Evolutionary conservation across 2,797 vertebrate genomes (phyloP).

Genomic region (Octomys mimax): DNA sequence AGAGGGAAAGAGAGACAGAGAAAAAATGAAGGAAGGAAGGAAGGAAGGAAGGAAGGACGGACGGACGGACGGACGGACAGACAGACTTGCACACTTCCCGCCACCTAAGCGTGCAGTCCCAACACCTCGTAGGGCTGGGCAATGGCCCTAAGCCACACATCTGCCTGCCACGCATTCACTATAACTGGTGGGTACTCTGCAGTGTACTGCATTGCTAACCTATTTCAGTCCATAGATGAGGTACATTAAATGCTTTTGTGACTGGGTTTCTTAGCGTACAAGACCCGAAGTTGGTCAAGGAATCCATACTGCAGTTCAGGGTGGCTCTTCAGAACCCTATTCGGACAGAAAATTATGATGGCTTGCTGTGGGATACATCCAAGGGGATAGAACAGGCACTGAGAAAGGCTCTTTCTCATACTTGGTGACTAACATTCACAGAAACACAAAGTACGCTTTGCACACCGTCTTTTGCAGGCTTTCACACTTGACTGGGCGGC

Average conservation of each 20-base stretch:
- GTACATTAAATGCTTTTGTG: neutral
- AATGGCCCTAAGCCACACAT: neutral
- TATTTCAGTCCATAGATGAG: neutral
- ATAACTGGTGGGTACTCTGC: neutral
- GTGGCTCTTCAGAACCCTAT: neutral
- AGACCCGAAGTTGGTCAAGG: neutral
- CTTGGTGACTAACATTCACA: neutral
- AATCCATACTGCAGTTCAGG: neutral
- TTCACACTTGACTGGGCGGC: neutral
- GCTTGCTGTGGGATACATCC: accelerated
- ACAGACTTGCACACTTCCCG: neutral
- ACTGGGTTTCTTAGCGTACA: neutral
- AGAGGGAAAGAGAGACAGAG: neutral
- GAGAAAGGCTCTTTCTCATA: neutral
- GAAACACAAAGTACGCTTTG: neutral
- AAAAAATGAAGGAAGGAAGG: too few species aligned
- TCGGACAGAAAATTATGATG: neutral
- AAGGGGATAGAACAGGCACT: neutral
- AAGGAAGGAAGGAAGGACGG: neutral
- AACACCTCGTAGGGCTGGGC: neutral
- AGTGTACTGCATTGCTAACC: neutral
- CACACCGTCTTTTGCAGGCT: neutral
- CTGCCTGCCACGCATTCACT: neutral
- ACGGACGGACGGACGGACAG: accelerated
- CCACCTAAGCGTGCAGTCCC: neutral